Conservation (phyloP, 2,888 invertebrate species). For the Troilus luridus region DNA sequence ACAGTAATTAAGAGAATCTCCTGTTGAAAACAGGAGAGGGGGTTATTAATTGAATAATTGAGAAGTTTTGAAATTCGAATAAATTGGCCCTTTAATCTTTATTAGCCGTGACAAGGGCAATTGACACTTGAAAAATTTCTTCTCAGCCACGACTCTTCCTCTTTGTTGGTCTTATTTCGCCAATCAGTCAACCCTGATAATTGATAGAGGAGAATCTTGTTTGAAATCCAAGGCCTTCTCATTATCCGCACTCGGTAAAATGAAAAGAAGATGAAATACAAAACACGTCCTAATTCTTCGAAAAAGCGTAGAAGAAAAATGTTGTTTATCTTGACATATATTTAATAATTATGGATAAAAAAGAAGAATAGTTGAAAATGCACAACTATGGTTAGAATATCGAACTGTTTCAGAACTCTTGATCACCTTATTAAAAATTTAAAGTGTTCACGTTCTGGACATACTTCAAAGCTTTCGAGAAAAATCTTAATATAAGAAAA, state of each 20-base stretch:
- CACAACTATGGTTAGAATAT: too few relatives aligned
- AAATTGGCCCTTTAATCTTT: constrained; percentile 14
- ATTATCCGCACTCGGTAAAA: neutral
- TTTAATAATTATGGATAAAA: too few relatives aligned
- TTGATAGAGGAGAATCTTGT: constrained; percentile 3
- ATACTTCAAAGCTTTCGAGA: too few relatives aligned
- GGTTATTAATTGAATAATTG: neutral
- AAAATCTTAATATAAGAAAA: too few relatives aligned
- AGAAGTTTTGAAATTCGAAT: neutral
- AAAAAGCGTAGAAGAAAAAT: too few relatives aligned
- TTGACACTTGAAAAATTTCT: constrained; percentile 20
- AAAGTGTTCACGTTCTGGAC: too few relatives aligned
- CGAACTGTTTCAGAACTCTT: too few relatives aligned
- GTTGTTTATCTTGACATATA: too few relatives aligned
- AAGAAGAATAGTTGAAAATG: too few relatives aligned
- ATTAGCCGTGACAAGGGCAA: neutral
- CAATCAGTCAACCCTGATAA: neutral
- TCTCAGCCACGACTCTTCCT: neutral
- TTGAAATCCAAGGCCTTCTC: neutral
- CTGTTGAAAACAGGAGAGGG: neutral
- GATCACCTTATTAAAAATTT: too few relatives aligned
- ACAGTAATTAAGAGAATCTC: neutral
- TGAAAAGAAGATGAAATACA: neutral
- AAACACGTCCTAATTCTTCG: neutral
- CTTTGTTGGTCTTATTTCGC: constrained; percentile 7